Conservation (phyloP, 2,113 vertebrate genomes). For the Oncorhynchus kisutch region DNA sequence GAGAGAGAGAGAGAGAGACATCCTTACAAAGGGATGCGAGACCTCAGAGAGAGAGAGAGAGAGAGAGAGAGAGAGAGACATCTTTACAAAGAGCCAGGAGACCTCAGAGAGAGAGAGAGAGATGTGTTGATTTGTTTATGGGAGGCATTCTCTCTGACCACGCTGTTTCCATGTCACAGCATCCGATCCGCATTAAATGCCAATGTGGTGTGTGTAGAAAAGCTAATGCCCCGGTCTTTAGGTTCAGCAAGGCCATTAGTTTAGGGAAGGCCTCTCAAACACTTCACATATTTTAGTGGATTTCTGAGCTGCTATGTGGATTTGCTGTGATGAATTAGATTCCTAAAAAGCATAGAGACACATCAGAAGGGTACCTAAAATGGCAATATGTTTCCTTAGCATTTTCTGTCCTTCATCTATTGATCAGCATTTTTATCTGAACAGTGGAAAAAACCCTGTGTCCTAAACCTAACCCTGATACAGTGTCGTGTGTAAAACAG, state of each 20-base stretch:
- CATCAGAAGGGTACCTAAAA: too few species aligned
- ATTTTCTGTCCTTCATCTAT: too few species aligned
- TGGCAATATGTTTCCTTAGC: too few species aligned
- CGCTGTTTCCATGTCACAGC: conserved; percentile 32
- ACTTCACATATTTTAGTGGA: not conserved
- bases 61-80: too few species aligned
- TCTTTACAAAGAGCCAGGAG: too few species aligned
- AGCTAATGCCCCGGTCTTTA: conserved; percentile 19
- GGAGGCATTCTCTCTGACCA: conserved; percentile 38
- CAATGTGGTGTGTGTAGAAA: conserved; percentile 27
- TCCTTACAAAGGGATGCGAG: too few species aligned
- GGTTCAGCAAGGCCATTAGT: not conserved
- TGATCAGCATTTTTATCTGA: too few species aligned
- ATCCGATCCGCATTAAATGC: conserved; percentile 6
- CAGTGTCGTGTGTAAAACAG: conserved; percentile 47
- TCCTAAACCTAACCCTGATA: too few species aligned
- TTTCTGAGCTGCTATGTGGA: conserved; percentile 12
- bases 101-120: conserved; percentile 50
- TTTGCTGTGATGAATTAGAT: conserved; percentile 2
- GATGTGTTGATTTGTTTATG: conserved; percentile 77
- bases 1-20: too few species aligned
- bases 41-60: too few species aligned
- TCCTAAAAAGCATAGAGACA: not conserved
- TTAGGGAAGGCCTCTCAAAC: not conserved
- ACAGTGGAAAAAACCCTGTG: too few species aligned